phyloP scores from a whole-genome alignment of 2,113 vertebrate genomes.

The Salvator merianae region DNA sequence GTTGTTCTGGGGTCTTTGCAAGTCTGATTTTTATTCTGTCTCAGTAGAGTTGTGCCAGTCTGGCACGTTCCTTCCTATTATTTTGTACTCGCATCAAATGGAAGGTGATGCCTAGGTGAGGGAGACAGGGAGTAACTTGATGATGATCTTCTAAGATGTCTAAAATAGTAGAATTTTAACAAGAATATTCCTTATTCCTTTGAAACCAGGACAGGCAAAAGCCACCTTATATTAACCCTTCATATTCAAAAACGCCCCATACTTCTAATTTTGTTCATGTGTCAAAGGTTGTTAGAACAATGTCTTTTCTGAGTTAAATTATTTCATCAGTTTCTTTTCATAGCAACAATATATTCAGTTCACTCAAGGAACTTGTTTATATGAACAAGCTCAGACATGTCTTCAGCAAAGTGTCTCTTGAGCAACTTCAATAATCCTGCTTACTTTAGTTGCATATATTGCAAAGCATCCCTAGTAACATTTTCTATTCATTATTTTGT shows the following conservation, averaged over 20 bases:
- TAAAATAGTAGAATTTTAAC: not conserved
- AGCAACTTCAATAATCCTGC: not conserved
- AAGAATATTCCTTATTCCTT: not conserved
- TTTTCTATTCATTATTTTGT: not conserved
- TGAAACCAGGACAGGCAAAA: not conserved
- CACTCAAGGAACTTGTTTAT: not conserved
- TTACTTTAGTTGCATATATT: not conserved
- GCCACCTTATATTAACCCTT: not conserved
- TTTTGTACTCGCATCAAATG: not conserved
- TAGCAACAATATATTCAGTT: not conserved
- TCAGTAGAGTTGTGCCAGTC: not conserved
- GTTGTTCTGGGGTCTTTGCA: not conserved
- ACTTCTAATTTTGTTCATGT: not conserved
- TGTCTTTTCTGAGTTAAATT: not conserved
- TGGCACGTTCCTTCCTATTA: not conserved
- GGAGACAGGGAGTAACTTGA: not conserved
- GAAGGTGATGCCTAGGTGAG: not conserved
- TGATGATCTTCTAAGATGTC: not conserved
- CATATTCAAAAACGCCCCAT: not conserved
- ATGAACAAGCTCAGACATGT: not conserved
- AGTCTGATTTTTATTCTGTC: not conserved
- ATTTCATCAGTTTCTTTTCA: conserved; percentile 7
- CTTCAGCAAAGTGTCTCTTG: not conserved
- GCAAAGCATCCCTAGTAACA: not conserved
- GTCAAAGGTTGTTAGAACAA: not conserved